Percentiles rank a stretch among this genome's conserved stretches.
These are phyloP conservation scores for Pseudonaja textilis DNA, from an alignment of 2,113 vertebrate species.

Conservation along the genomic window DNA sequence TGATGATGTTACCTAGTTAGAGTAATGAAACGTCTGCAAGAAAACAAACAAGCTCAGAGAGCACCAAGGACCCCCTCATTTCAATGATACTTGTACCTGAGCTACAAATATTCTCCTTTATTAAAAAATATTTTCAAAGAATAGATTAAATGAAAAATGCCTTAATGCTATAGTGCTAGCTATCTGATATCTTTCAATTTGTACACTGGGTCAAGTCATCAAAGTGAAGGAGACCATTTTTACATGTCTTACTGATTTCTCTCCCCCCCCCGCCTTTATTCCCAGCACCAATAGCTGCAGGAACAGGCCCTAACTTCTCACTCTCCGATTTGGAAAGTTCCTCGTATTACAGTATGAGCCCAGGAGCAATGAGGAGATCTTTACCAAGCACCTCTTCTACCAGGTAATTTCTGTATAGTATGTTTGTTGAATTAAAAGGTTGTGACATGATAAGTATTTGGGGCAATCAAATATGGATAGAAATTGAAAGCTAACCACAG, in stretches of 20 bases:
- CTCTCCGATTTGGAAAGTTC: constrained; percentile 98
- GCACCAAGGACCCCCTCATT: too few relatives aligned
- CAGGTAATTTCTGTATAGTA: constrained; percentile 68
- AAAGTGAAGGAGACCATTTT: constrained; percentile 49
- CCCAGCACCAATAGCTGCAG: constrained; percentile 93
- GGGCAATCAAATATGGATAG: not conserved
- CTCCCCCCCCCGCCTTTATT: too few relatives aligned
- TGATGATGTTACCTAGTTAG: too few relatives aligned
- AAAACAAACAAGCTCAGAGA: too few relatives aligned
- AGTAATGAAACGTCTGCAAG: too few relatives aligned
- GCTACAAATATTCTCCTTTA: too few relatives aligned
- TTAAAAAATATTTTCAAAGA: constrained; percentile 18
- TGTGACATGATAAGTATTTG: not conserved
- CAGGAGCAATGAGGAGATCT: constrained; percentile 96
- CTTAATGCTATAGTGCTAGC: constrained; percentile 43
- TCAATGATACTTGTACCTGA: too few relatives aligned
- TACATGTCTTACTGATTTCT: constrained; percentile 56
- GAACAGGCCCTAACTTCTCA: constrained; percentile 96
- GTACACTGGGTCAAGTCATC: constrained; percentile 40
- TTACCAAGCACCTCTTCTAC: constrained; percentile 95
- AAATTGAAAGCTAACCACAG: not conserved
- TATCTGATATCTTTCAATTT: constrained; percentile 40
- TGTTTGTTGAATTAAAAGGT: constrained; percentile 25
- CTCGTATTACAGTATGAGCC: constrained; percentile 99
- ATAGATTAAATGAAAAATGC: constrained; percentile 17